These are phyloP conservation scores for Sterna hirundo DNA, from an alignment of 2,113 vertebrate genomes.

Conservation along the genomic window DNA sequence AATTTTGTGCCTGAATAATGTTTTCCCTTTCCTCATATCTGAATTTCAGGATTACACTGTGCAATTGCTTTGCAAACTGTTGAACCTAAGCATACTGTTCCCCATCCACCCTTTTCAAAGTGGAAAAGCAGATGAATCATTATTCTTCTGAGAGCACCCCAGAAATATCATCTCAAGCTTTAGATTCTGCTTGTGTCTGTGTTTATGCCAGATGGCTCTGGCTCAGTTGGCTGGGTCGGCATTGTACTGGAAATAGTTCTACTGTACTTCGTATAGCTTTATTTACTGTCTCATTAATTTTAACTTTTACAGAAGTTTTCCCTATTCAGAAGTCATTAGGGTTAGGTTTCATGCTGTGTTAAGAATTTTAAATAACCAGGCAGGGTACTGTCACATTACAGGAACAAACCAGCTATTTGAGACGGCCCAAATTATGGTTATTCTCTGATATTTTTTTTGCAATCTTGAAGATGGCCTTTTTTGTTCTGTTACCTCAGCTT, in stretches of 20 bases:
- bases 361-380: slow-evolving; percentile 35
- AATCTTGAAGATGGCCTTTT: not conserved
- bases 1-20: not conserved
- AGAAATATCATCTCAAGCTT: not conserved
- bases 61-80: not conserved
- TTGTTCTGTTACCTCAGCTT: not conserved
- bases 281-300: slow-evolving; percentile 73
- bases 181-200: slow-evolving; percentile 8
- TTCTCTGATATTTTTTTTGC: not conserved
- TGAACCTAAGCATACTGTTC: not conserved
- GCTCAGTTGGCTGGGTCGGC: slow-evolving; percentile 35
- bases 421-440: not conserved
- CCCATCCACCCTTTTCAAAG: not conserved
- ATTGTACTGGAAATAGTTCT: slow-evolving; percentile 50
- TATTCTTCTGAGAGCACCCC: not conserved
- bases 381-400: not conserved
- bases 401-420: not conserved
- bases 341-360: slow-evolving; percentile 29
- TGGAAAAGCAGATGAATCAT: not conserved
- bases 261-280: slow-evolving; percentile 36
- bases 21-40: not conserved
- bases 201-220: slow-evolving; percentile 56
- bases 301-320: slow-evolving; percentile 64
- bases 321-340: slow-evolving; percentile 46
- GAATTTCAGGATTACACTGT: not conserved